Conservation (phyloP, 2,113 vertebrate genomes). For the Ellobius talpinus region DNA sequence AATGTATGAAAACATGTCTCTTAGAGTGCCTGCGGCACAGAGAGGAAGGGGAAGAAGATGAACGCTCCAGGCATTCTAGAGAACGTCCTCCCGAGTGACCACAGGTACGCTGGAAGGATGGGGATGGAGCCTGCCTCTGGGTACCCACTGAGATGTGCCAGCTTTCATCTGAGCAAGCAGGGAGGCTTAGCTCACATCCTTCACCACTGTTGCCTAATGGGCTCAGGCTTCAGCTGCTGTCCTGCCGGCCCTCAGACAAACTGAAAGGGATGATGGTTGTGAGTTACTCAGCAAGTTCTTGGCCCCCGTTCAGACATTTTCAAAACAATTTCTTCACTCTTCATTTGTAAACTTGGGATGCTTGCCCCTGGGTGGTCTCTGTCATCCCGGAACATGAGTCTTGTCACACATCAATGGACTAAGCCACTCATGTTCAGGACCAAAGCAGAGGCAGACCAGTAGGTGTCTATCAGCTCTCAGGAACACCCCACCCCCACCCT, state of each 20-base stretch:
- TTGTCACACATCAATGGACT: neutral
- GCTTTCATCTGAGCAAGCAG: neutral
- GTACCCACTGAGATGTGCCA: neutral
- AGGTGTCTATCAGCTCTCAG: neutral
- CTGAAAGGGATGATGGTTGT: slow-evolving; percentile 23
- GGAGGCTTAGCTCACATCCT: neutral
- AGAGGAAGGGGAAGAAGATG: slow-evolving; percentile 15
- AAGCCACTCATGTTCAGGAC: neutral
- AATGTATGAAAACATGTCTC: slow-evolving; percentile 26
- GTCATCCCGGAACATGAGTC: neutral
- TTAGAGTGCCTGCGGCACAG: neutral
- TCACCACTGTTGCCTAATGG: neutral
- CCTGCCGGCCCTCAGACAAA: slow-evolving; percentile 43
- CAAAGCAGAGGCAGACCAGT: neutral
- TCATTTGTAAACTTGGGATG: neutral
- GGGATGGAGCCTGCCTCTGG: neutral
- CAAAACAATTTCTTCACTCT: slow-evolving; percentile 36
- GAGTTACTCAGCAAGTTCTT: slow-evolving; percentile 33
- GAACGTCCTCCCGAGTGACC: slow-evolving; percentile 34
- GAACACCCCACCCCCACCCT: neutral
- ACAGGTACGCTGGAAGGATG: neutral
- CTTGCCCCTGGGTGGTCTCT: neutral
- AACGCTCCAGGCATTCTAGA: slow-evolving; percentile 16
- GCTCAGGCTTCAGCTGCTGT: slow-evolving; percentile 36
- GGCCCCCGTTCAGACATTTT: slow-evolving; percentile 6